Evolutionary conservation across 2,797 vertebrate species (phyloP).

Genomic region (Vespertilio murinus): DNA sequence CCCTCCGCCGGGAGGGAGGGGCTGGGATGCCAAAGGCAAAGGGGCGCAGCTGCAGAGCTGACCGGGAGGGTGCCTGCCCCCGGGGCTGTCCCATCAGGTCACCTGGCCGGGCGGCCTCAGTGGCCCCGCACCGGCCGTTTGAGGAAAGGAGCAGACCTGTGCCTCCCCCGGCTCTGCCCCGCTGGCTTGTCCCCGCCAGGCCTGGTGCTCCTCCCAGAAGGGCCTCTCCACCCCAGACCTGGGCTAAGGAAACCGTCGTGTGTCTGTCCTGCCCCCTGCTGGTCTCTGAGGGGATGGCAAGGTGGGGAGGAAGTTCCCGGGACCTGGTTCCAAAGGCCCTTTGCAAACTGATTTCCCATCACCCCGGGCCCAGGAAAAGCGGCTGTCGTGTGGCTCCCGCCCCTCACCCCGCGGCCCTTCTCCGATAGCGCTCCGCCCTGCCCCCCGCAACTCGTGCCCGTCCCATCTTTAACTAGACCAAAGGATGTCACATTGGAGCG

Average conservation of each 20-base stretch:
- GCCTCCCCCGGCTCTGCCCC: background rate
- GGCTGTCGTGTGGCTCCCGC: too few species aligned
- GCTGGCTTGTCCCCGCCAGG: background rate
- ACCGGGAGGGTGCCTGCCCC: background rate
- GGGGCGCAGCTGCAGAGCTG: background rate
- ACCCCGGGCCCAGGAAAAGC: background rate
- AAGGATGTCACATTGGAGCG: background rate
- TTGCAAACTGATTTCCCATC: background rate
- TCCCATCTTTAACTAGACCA: background rate
- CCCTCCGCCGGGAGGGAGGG: background rate
- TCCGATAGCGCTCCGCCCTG: background rate
- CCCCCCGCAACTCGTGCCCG: background rate
- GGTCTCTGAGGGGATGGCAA: background rate
- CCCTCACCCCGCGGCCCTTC: background rate
- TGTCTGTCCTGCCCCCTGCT: constrained; percentile 66
- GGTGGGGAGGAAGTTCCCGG: background rate
- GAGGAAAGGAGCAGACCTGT: background rate
- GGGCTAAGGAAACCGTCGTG: background rate
- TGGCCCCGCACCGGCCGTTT: background rate
- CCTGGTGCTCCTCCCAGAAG: background rate
- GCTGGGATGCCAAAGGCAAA: background rate
- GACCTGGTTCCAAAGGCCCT: background rate
- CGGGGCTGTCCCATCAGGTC: background rate
- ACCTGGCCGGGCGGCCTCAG: background rate
- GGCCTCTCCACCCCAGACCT: background rate